phyloP scores from a whole-genome alignment of 2,888 invertebrate species.

The Geophilus truncorum region DNA sequence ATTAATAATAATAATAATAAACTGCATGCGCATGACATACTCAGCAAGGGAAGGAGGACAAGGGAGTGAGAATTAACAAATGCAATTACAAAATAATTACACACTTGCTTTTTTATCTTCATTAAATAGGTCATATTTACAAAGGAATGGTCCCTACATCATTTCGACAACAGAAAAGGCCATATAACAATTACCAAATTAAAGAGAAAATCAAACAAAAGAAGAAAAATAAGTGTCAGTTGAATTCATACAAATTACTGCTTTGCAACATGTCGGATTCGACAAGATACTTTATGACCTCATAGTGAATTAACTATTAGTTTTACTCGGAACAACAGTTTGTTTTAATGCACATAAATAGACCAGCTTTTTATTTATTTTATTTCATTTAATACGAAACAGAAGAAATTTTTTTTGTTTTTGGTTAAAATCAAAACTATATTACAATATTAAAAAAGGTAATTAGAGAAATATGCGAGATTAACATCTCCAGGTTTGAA shows the following conservation, averaged over 20 bases:
- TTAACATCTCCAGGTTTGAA: neutral
- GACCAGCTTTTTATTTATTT: neutral
- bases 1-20: neutral
- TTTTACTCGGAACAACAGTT: neutral
- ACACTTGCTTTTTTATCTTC: conserved; percentile 18
- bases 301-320: conserved; percentile 5
- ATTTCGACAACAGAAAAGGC: conserved; percentile 19
- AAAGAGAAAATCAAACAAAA: neutral
- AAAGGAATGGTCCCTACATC: conserved; percentile 27
- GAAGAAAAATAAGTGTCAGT: neutral
- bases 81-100: conserved; percentile 25
- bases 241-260: neutral
- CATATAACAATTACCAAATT: conserved; percentile 19
- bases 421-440: neutral
- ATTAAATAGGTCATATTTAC: conserved; percentile 27
- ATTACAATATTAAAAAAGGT: neutral
- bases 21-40: conserved; percentile 6
- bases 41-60: conserved; percentile 15
- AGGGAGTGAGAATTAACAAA: conserved; percentile 23
- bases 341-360: conserved; percentile 20
- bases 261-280: neutral
- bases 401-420: neutral
- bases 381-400: no score
- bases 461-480: neutral
- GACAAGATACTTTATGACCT: neutral